phyloP scores from a whole-genome alignment of 2,888 invertebrate species.

The Harmothoe impar region DNA sequence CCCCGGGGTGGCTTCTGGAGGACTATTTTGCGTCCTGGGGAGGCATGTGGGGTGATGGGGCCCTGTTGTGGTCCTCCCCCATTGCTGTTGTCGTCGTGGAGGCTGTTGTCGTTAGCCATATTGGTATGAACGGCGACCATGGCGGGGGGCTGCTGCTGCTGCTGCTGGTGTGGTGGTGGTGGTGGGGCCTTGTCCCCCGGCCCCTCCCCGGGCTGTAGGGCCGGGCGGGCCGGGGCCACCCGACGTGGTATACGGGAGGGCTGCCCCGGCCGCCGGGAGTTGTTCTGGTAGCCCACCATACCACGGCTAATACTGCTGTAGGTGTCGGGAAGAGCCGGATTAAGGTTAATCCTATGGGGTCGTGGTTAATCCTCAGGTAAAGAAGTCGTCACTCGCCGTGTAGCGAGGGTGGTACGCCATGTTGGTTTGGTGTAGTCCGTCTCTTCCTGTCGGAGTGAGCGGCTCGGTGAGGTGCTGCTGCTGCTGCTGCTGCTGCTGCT shows the following conservation, averaged over 20 bases:
- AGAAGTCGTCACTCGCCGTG: constrained; percentile 27
- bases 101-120: not conserved
- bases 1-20: constrained; percentile 9
- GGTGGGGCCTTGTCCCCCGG: not conserved
- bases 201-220: not conserved
- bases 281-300: constrained; percentile 47
- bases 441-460: not conserved
- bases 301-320: not conserved
- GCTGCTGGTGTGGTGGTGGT: not conserved
- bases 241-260: constrained; percentile 25
- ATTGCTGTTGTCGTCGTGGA: not conserved
- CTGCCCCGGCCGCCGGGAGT: constrained; percentile 50
- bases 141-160: not conserved
- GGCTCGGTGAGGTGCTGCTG: not conserved
- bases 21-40: not conserved
- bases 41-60: not conserved
- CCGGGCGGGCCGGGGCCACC: constrained; percentile 29
- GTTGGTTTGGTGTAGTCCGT: not conserved
- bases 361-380: constrained; percentile 30
- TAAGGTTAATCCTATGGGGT: not conserved
- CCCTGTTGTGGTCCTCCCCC: too few relatives aligned
- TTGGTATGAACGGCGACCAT: not conserved
- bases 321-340: not conserved
- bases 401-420: not conserved
- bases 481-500: not conserved